Evolutionary conservation across 2,888 invertebrate species (phyloP), one percentile per base, ranked within the genome.

Genomic region (Aphodius sticticus): DNA sequence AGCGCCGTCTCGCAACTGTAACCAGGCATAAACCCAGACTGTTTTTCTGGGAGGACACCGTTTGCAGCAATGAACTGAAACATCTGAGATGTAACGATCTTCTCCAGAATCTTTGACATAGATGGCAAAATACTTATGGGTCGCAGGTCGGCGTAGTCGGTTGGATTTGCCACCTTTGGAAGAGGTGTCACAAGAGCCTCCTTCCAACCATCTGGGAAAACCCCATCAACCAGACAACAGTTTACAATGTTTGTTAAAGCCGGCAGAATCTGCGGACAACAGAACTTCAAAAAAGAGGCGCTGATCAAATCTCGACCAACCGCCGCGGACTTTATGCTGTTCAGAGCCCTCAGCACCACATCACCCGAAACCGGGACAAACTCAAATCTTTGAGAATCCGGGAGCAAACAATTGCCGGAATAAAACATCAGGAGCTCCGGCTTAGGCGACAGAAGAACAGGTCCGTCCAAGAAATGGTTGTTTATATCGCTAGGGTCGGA

Each of bases 11-110:
- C 70, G 69, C 79, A 79, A 69, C 79, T 77, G 69, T 77, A 72
- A 38, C 77, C 77, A 6, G 78, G 71, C 16, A 70, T 70, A 26
- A 79, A 79, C 37, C 79, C 79, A n/a, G 53, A 79, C 69, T 79
- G 77, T 36, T 14, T 26, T n/a, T 15, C 36, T 7, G 79, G 79
- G 14, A 79, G 26, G 69, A 78, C 16, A 26, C 71, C 70, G 69
- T 77, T 37, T 36, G 26, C 37, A 16, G 9, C 35, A 36, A 75
- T 16, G 26, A 16, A 38, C 37, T 37, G 76, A 14, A 35, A 69
- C 14, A 77, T 12, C 16, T 77, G 72, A 53, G 14, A 4, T 16
- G 16, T 69, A 16, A 77, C 12, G 15, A 77, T 69, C 36, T 77
- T 77, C 36, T 77, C 77, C 16, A 77, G 36, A 16, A 77, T 16